These are phyloP conservation scores for Drosophila nannoptera DNA, from an alignment of 1,140 invertebrate species.

Conservation along the genomic window DNA sequence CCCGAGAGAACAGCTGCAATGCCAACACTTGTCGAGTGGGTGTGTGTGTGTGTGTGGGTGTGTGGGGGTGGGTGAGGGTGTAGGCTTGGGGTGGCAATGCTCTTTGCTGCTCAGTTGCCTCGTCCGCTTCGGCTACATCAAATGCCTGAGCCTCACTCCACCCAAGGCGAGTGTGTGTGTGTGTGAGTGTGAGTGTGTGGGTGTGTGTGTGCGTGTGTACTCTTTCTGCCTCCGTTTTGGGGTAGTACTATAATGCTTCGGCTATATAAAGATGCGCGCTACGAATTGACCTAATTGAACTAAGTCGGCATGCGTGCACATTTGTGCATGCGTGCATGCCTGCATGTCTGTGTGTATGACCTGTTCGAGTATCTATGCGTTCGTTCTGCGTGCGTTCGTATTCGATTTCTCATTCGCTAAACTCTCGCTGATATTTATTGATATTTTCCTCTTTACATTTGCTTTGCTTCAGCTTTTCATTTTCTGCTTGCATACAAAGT, in stretches of 20 bases:
- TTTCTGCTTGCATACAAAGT: conserved; percentile 54
- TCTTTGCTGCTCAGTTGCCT: too few species aligned
- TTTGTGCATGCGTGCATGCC: conserved; percentile 10
- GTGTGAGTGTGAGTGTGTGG: conserved; percentile 33
- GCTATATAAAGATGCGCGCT: conserved; percentile 67
- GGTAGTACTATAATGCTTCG: conserved; percentile 22
- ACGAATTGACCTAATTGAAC: conserved; percentile 60
- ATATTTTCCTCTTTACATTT: conserved; percentile 62
- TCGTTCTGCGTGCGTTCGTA: conserved; percentile 36
- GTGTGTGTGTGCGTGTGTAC: conserved; percentile 9
- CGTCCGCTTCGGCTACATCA: too few species aligned
- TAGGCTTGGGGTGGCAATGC: conserved; percentile 16
- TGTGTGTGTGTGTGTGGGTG: conserved; percentile 4
- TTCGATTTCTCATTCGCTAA: conserved; percentile 44
- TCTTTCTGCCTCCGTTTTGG: conserved; percentile 14
- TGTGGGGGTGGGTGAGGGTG: conserved; percentile 16
- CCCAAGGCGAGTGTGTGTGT: conserved; percentile 17
- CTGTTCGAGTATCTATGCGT: conserved; percentile 47
- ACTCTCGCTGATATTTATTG: conserved; percentile 70
- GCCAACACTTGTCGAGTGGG: conserved; percentile 6
- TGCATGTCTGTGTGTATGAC: conserved; percentile 26
- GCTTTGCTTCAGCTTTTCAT: conserved; percentile 31
- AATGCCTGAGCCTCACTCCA: too few species aligned
- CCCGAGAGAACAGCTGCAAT: conserved; percentile 22
- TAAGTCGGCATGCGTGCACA: conserved; percentile 39